Evolutionary conservation across 2,797 vertebrate species (phyloP), one percentile per base, ranked within the genome.

Genomic region (Hemibagrus guttatus): DNA sequence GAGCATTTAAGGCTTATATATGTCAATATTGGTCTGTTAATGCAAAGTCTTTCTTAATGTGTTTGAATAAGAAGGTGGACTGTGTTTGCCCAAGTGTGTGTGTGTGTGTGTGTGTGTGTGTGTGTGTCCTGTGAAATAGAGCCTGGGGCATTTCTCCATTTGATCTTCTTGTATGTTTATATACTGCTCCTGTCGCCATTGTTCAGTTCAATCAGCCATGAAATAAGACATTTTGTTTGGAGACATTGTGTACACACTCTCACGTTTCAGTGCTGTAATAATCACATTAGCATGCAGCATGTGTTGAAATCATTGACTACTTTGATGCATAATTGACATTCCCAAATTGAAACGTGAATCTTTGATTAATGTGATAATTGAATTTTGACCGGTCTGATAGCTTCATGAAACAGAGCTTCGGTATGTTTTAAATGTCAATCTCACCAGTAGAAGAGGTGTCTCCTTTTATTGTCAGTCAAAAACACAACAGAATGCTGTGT

Each of bases 141-240:
- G 61, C 42, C 16, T 82, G 59, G n/a, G 54, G 46, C 63, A 54
- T 82, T 52, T 82, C 39, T 64, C 74, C 13, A 9, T 81, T 28
- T 86, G 85, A 84, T 69, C 87, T 72, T 78, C 23, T 71, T 42
- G 26, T 66, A 75, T 75, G 66, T 84, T 85, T 74, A 56, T 72
- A 59, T 59, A 58, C 68, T 66, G 63, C 76, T 69, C n/a, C 35
- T 74, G 61, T 85, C 71, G 66, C n/a, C 74, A 68, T 81, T 74
- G 84, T 81, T 88, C 31, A 71, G 69, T 81, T 84, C 86, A 85
- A 63, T 82, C 81, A 87, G 42, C 42, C 39, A 78, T 84, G 72
- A 83, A 90, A 88, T 82, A 59, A 87, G 61, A 63, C 2, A 21
- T 85, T 39, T 39, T 39, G 35, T 39, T 46, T 52, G 80, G 17